phyloP scores from a whole-genome alignment of 2,888 invertebrate species.

The Hypolimnas misippus region DNA sequence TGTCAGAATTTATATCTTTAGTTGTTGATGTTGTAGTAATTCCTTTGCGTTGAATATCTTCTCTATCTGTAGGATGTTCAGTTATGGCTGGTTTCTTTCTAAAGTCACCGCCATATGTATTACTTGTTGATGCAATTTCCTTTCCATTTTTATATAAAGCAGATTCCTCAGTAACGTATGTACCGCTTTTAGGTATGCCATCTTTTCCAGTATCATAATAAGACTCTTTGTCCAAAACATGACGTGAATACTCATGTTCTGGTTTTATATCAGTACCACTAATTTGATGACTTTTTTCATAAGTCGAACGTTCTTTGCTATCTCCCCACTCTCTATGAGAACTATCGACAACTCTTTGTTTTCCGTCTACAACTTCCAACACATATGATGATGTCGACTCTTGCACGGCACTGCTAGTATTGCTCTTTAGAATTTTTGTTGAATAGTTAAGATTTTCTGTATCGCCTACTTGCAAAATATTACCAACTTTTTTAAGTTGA shows the following conservation, averaged over 20 bases:
- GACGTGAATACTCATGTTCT: constrained; percentile 83
- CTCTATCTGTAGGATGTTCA: constrained; percentile 59
- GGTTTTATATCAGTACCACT: constrained; percentile 83
- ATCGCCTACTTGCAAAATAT: constrained; percentile 70
- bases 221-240: constrained; percentile 81
- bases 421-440: constrained; percentile 81
- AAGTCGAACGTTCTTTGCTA: constrained; percentile 74
- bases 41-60: constrained; percentile 58
- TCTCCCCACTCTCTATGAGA: constrained; percentile 85
- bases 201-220: constrained; percentile 84
- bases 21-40: constrained; percentile 58
- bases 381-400: constrained; percentile 86
- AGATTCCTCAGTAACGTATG: constrained; percentile 71
- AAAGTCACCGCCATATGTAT: constrained; percentile 74
- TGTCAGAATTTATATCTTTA: constrained; percentile 55
- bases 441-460: constrained; percentile 72
- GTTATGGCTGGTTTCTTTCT: constrained; percentile 74
- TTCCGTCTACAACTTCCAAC: constrained; percentile 86
- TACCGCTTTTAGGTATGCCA: constrained; percentile 77
- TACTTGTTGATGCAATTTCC: constrained; percentile 75
- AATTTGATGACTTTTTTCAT: constrained; percentile 82
- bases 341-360: constrained; percentile 84
- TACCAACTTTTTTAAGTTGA: constrained; percentile 73
- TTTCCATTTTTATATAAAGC: constrained; percentile 72
- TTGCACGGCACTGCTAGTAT: constrained; percentile 84